phyloP scores from a whole-genome alignment of 92 coral and sea anemone genomes.

The Ricordea florida region DNA sequence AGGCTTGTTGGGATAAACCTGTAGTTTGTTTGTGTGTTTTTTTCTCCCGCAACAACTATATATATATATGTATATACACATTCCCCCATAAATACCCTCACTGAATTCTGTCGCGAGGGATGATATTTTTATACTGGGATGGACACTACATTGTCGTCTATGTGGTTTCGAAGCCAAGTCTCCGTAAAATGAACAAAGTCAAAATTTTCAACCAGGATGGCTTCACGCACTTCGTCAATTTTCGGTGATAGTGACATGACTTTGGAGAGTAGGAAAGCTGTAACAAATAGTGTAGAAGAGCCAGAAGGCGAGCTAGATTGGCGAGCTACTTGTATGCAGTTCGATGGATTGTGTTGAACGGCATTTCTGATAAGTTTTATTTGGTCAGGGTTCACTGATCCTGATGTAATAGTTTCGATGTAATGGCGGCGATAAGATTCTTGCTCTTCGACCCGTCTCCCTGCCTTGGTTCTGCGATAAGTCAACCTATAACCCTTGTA shows the following conservation, averaged over 20 bases:
- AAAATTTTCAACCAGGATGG: conserved; percentile 48
- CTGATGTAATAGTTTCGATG: conserved; percentile 30
- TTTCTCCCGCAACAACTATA: conserved; percentile 20
- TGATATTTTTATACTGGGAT: conserved; percentile 57
- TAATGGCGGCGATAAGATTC: conserved; percentile 11
- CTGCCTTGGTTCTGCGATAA: conserved; percentile 64
- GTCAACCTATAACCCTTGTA: too few species aligned
- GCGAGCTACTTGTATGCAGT: too few species aligned
- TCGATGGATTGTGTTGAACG: not conserved
- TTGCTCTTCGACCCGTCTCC: conserved; percentile 48
- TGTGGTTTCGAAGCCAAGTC: conserved; percentile 70
- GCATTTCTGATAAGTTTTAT: not conserved
- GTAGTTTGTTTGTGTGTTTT: too few species aligned
- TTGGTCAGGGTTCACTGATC: not conserved
- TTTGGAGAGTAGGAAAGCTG: conserved; percentile 51
- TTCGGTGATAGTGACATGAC: conserved; percentile 69
- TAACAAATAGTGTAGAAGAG: conserved; percentile 29
- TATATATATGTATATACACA: conserved; percentile 57
- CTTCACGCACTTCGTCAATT: conserved; percentile 62
- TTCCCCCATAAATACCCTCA: conserved; percentile 45
- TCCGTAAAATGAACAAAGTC: conserved; percentile 60
- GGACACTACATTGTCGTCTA: conserved; percentile 51
- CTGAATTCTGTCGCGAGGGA: conserved; percentile 61
- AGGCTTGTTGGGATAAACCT: too few species aligned
- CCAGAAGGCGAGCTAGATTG: not conserved